Base-by-base conservation (phyloP, 2,888 invertebrate species). In the Macropis europaea region DNA sequence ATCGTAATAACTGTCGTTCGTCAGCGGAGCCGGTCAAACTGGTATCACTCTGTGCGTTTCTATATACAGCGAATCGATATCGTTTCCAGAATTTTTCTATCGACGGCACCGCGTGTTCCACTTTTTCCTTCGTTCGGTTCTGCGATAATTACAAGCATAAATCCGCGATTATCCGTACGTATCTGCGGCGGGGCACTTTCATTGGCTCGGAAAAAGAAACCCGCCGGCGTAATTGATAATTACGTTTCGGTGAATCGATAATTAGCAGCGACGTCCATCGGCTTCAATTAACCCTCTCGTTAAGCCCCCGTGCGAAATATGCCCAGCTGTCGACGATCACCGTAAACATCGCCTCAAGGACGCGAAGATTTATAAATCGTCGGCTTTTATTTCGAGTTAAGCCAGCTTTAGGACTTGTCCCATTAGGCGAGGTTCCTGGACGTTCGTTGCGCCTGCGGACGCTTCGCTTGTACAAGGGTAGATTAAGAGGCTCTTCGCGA, bases 291-390 rank as follows among this genome's bases (percentile, higher is more conserved):
- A 47, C 9, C 38, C n/a, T 13, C 52, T 47, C 40, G 59, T 59
- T 59, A 48, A 48, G 32, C 2, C 26, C 9, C 9, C 28, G 36
- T 36, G 42, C 43, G 19, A 42, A 50, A 54, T 69, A 30, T 53
- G 40, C 45, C 42, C 24, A 17, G 56, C 54, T 59, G 69, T 38
- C 54, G 48, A 47, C 56, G 48, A 67, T 48, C 38, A 28, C 47
- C 73, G 67, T 78, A 73, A 80, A 78, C 66, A 74, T 62, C 78
- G 56, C 62, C 60, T 24, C 62, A 69, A 75, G 62, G 73, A 76
- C 75, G 80, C 77, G n/a, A 80, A 80, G 82, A 84, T 87, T 83
- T 81, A 84, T 86, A 87, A 87, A 85, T 87, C 82, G 82, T 64
- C 52, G 77, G 73, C 78, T 82, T 84, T 87, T 83, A 85, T 84